phyloP scores from a whole-genome alignment of 2,888 invertebrate species.

The Vesta saturnalis region DNA sequence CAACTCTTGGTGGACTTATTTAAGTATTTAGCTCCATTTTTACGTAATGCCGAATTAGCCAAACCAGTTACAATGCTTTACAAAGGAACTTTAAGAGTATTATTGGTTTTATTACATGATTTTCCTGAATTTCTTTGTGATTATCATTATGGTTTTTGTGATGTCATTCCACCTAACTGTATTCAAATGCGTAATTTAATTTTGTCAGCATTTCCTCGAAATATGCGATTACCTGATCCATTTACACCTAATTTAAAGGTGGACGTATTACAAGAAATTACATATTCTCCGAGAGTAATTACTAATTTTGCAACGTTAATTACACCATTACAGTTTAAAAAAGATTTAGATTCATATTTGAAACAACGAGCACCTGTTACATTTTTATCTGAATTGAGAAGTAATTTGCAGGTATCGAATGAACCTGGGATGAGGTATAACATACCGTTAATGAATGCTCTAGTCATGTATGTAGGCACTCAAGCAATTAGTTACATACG shows the following conservation, averaged over 20 bases:
- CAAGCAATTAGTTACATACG: slow-evolving; percentile 94
- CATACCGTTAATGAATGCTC: slow-evolving; percentile 95
- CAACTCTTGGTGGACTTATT: slow-evolving; percentile 95
- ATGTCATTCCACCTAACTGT: slow-evolving; percentile 99
- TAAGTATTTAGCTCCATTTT: slow-evolving; percentile 95
- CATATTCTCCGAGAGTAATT: slow-evolving; percentile 87
- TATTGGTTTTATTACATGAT: slow-evolving; percentile 95
- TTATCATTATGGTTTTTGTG: slow-evolving; percentile 98
- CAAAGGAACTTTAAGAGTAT: slow-evolving; percentile 93
- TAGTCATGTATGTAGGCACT: slow-evolving; percentile 97
- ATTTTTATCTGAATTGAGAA: slow-evolving; percentile 91
- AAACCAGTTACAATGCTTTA: slow-evolving; percentile 94
- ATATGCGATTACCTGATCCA: slow-evolving; percentile 98
- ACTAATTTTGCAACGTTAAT: slow-evolving; percentile 89
- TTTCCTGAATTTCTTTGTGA: slow-evolving; percentile 99
- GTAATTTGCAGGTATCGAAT: slow-evolving; percentile 87
- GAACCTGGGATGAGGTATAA: slow-evolving; percentile 95
- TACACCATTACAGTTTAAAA: slow-evolving; percentile 88
- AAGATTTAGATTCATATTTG: slow-evolving; percentile 96
- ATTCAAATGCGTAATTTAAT: slow-evolving; percentile 99
- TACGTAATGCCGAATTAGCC: slow-evolving; percentile 95
- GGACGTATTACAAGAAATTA: slow-evolving; percentile 89
- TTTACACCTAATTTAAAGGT: slow-evolving; percentile 95
- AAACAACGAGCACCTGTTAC: slow-evolving; percentile 95
- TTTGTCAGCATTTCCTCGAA: slow-evolving; percentile 96